phyloP scores from a whole-genome alignment of 1,140 invertebrate genomes.

The Drosophila tsacasi region DNA sequence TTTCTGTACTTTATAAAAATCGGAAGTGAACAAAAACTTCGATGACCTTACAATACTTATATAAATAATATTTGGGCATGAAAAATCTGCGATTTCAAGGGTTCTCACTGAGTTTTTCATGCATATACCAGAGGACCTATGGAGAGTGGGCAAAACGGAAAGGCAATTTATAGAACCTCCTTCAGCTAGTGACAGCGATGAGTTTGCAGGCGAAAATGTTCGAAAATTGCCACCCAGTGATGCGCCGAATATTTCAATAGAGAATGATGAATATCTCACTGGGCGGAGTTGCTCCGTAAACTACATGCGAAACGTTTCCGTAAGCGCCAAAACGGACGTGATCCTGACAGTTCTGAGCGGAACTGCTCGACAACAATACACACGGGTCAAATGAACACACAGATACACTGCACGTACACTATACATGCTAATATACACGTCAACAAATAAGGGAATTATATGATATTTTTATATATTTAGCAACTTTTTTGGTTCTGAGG shows the following conservation, averaged over 20 bases:
- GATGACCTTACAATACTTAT: neutral
- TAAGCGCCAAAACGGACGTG: conserved; percentile 55
- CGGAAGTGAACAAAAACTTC: neutral
- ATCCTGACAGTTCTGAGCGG: conserved; percentile 29
- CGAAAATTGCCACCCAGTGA: conserved; percentile 67
- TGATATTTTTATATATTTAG: neutral
- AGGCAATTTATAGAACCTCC: conserved; percentile 31
- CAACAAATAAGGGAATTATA: neutral
- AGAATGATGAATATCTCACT: conserved; percentile 63
- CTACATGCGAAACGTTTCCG: conserved; percentile 45
- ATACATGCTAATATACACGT: conserved; percentile 1
- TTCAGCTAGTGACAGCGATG: conserved; percentile 18
- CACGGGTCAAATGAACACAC: conserved; percentile 51
- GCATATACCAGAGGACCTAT: neutral
- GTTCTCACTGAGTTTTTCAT: neutral
- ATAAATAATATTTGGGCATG: neutral
- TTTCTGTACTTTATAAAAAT: too few relatives aligned
- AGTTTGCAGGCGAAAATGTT: conserved; percentile 39
- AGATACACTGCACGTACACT: conserved; percentile 15
- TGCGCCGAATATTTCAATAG: conserved; percentile 69
- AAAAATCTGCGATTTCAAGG: conserved; percentile 1
- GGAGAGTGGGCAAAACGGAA: conserved; percentile 11
- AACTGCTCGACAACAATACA: conserved; percentile 48
- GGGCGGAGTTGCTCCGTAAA: conserved; percentile 22
- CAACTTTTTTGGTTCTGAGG: neutral